A percentile compares a stretch with the other conserved stretches of the same genome.
Evolutionary conservation across 2,113 vertebrate genomes (phyloP).

Genomic region (Vimba vimba): DNA sequence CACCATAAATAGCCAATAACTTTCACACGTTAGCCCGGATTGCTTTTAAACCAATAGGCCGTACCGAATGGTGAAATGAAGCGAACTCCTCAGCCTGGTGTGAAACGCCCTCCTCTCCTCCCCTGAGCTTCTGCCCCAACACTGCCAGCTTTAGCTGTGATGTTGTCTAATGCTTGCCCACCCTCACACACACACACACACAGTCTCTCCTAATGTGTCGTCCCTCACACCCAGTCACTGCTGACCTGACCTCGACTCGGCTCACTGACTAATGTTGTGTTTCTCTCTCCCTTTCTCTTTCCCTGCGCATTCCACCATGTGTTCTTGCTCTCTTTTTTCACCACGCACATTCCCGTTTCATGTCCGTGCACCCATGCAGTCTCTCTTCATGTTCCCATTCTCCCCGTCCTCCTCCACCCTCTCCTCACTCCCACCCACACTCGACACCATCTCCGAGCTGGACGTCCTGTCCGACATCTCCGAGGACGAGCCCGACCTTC

Average conservation of each 20-base stretch:
- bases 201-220: not conserved
- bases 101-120: not conserved
- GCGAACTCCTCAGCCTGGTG: not conserved
- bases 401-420: slow-evolving; percentile 78
- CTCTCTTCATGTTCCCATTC: slow-evolving; percentile 78
- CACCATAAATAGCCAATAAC: not conserved
- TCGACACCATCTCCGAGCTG: slow-evolving; percentile 84
- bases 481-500: slow-evolving; percentile 78
- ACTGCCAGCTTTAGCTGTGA: slow-evolving; percentile 50
- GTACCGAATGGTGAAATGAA: not conserved
- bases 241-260: slow-evolving; percentile 55
- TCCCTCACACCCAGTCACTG: slow-evolving; percentile 42
- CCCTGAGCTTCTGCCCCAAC: slow-evolving; percentile 53
- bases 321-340: slow-evolving; percentile 10
- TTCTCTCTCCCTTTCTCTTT: slow-evolving; percentile 68
- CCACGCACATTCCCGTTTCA: slow-evolving; percentile 52
- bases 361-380: slow-evolving; percentile 62
- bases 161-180: not conserved
- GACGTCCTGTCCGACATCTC: slow-evolving; percentile 90
- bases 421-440: slow-evolving; percentile 76
- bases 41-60: not conserved
- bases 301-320: slow-evolving; percentile 61
- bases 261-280: slow-evolving; percentile 77
- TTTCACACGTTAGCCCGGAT: not conserved
- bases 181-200: not conserved